Percentiles rank a stretch among this genome's conserved stretches.
Evolutionary conservation across 2,888 invertebrate species (phyloP).

Genomic region (Gandaritis pyraliata): DNA sequence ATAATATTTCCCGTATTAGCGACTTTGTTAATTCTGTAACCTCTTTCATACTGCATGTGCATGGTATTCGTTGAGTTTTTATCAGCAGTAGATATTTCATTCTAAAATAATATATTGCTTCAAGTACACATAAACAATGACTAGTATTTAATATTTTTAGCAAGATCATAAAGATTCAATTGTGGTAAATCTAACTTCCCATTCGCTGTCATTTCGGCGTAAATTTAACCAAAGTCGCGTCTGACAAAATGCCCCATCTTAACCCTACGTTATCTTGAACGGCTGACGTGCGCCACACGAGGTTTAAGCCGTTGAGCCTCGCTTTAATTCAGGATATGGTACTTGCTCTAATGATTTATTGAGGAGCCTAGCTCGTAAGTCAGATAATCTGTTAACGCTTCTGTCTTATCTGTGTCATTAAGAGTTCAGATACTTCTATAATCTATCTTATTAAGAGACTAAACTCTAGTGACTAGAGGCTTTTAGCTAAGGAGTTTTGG

Average conservation of each 20-base stretch:
- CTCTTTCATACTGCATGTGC: no score
- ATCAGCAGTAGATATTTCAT: no score
- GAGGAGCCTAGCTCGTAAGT: slow-evolving; percentile 17
- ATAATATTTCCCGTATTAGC: neutral
- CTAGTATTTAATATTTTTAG: no score
- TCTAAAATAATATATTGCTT: no score
- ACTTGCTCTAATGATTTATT: slow-evolving; percentile 29
- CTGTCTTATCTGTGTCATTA: slow-evolving; percentile 22
- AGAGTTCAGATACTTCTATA: neutral
- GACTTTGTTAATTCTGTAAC: no score
- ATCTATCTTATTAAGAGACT: no score
- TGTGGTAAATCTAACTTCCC: no score
- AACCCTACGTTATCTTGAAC: slow-evolving; percentile 33
- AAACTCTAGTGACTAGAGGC: no score
- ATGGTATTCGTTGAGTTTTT: no score
- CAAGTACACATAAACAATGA: no score
- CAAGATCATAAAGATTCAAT: no score
- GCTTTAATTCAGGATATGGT: slow-evolving; percentile 35
- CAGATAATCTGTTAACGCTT: slow-evolving; percentile 33
- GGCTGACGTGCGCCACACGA: slow-evolving; percentile 31
- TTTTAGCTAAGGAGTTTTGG: neutral
- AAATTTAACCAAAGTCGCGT: neutral
- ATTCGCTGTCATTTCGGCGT: no score
- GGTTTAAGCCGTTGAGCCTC: slow-evolving; percentile 37
- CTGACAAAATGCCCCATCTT: slow-evolving; percentile 16